Base-by-base conservation (phyloP, 2,888 invertebrate species). In the Callosobruchus maculatus region DNA sequence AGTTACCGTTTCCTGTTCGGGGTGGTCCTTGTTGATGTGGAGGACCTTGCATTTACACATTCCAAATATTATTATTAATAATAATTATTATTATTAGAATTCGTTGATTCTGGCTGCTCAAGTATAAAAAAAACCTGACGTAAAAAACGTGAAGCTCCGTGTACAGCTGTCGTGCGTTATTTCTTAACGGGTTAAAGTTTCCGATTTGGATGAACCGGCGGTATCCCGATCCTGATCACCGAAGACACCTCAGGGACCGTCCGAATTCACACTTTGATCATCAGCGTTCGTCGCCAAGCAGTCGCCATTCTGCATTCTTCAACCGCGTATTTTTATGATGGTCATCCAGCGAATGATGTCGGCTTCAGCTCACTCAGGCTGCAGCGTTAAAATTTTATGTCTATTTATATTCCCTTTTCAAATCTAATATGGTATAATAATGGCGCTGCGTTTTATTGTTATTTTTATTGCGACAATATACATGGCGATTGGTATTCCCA, bases 391-490 rank as follows among this genome's bases (percentile, higher is more conserved):
- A 49, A 70, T 70, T 76, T 72, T 73, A 71, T 70, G 68, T 31
- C 67, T 71, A 67, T 75, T 67, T 75, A 71, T 73, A 76, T 74
- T 72, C 74, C 67, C 74, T 66, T 74, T 72, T 72, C 70, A 72
- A 75, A 73, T 71, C 76, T 71, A 74, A 76, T 76, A 76, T 74
- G 76, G 49, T 72, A 72, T 75, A 68, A 72, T 71, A 73, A 75
- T 74, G 73, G 73, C 68, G 72, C 31, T 49, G 49, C 26, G 71
- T 68, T 76, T 74, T 76, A 76, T 76, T 76, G 76, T 76, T 74
- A 76, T 74, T 76, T 76, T 76, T 76, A 76, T 76, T 74, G 68
- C 31, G 69, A 72, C 70, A 68, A 73, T 70, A 74, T 74, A 74
- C 49, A 49, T 49, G 49, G 49, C 49, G 71, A 73, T 75, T 66